Percentiles rank a stretch among this genome's conserved stretches.
Evolutionary conservation across 2,113 vertebrate genomes (phyloP).

Genomic region (Cyphomyrus plagiostoma): DNA sequence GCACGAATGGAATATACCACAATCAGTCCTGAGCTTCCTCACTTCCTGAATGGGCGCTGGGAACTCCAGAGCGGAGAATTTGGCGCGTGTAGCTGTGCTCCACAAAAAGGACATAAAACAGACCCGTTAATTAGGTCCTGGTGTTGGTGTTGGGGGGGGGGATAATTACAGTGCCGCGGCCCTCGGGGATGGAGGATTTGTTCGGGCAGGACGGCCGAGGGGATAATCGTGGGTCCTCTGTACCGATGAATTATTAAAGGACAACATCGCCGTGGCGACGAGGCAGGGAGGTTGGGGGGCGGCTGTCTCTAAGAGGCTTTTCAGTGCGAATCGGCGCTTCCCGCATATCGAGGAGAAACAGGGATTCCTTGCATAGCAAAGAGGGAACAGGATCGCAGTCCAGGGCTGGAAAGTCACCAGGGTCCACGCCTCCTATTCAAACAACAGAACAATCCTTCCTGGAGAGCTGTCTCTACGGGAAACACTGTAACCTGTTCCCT

Average conservation of each 20-base stretch:
- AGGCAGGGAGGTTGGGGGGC: not conserved
- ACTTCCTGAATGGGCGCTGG: not conserved
- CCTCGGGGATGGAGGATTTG: not conserved
- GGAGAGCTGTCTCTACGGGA: not conserved
- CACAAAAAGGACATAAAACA: not conserved
- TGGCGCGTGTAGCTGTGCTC: not conserved
- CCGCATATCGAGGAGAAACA: not conserved
- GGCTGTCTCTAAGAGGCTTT: not conserved
- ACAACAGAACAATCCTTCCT: not conserved
- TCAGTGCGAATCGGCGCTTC: not conserved
- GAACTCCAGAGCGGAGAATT: not conserved
- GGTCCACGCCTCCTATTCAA: not conserved
- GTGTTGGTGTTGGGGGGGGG: not conserved
- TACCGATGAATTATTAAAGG: slow-evolving; percentile 19
- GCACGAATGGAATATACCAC: not conserved
- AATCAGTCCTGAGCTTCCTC: not conserved
- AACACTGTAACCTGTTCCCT: not conserved
- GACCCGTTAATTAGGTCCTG: not conserved
- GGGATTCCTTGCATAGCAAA: not conserved
- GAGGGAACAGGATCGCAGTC: not conserved
- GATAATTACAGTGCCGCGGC: not conserved
- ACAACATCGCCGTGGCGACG: not conserved
- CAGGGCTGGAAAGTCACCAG: not conserved
- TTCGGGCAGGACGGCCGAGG: not conserved
- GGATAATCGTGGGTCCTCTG: slow-evolving; percentile 7